Evolutionary conservation across 2,888 invertebrate genomes (phyloP), one percentile per base, ranked within the genome.

Genomic region (Incurvaria masculella): DNA sequence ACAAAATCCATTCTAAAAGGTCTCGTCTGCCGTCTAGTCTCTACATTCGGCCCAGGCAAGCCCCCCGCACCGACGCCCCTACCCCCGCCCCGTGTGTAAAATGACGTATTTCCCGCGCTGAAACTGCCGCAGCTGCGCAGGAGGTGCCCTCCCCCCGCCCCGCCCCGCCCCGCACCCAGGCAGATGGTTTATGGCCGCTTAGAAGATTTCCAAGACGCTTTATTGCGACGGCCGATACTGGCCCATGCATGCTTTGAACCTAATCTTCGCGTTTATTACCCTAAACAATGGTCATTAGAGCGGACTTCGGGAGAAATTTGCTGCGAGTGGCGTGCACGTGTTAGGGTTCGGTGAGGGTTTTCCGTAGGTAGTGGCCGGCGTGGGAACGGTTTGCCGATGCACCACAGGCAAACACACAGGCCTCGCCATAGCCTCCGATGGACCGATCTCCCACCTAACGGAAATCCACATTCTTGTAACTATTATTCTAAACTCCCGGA

Each of bases 241-340:
- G 69, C 73, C 47, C 42, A 41, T 42, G 33, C 41, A 33, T 67
- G 69, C 73, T 76, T 73, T 72, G 69, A 69, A 69, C 68, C 72
- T 76, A 76, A 78, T 76, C 74, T 71, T 61, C 68, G 62, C 65
- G 73, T 74, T 73, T 74, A 75, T 72, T 74, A 67, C 71, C 54
- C 56, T 33, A 74, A 45, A 78, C 78, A 78, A 78, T 78, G 74
- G 74, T 66, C 73, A 72, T 65, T 63, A 44, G 57, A 56, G 59
- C 66, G 65, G 61, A 69, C 61, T 69, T 68, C 70, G 33, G 11
- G 4, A 23, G 23, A 6, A 10, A 23, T 23, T n/a, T n/a, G n/a
- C n/a, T n/a, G n/a, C n/a, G n/a, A n/a, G 61, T 59, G 74, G 74
- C 57, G 59, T 57, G 60, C 76, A 76, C 73, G 64, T 76, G 75